Conservation (phyloP, 2,113 vertebrate genomes). For the Petrocephalus microphthalmus region DNA sequence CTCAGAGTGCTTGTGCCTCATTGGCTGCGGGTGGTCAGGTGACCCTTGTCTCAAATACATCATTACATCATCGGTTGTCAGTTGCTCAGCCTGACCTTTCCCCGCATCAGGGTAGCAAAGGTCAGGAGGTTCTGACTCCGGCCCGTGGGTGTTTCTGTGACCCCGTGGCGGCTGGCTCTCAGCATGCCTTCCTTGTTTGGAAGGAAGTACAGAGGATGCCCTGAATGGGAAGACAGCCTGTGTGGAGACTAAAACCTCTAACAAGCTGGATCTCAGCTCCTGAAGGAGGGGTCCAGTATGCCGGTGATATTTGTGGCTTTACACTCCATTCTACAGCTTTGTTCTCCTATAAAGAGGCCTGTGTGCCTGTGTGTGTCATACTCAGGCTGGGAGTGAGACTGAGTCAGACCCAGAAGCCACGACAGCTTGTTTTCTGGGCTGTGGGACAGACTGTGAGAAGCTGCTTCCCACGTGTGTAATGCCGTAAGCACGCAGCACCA, state of each 20-base stretch:
- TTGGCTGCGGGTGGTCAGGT: neutral
- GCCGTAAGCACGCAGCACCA: neutral
- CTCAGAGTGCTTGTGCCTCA: neutral
- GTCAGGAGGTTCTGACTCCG: neutral
- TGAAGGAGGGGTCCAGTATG: neutral
- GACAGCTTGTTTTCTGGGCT: neutral
- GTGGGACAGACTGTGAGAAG: neutral
- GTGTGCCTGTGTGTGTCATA: neutral
- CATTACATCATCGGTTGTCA: neutral
- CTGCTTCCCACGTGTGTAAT: neutral
- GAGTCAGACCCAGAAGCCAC: neutral
- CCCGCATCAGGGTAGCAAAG: neutral
- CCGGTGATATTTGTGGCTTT: neutral
- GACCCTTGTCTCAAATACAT: neutral
- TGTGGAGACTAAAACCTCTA: neutral
- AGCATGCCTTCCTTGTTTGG: neutral
- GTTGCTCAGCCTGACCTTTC: constrained; percentile 4
- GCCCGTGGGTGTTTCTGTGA: neutral
- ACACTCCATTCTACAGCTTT: neutral
- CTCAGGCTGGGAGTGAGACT: neutral
- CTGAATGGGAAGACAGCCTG: neutral
- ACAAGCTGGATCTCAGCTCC: neutral
- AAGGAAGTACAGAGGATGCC: neutral
- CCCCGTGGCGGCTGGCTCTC: neutral
- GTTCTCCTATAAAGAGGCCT: neutral